phyloP scores from a whole-genome alignment of 2,113 vertebrate genomes.

The Anseranas semipalmata region DNA sequence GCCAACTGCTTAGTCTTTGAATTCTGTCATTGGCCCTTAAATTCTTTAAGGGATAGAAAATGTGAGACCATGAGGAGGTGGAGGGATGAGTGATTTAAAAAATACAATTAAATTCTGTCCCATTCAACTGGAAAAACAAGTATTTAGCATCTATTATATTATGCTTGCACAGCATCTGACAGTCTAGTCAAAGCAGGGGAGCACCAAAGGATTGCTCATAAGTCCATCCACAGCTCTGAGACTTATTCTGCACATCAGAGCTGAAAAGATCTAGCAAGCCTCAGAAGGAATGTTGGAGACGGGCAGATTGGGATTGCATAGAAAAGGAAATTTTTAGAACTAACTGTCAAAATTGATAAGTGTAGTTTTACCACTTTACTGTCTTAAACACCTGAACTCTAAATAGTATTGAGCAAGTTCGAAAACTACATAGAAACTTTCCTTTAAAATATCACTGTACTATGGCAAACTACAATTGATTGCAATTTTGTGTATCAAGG shows the following conservation, averaged over 20 bases:
- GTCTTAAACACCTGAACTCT: background rate
- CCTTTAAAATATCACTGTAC: background rate
- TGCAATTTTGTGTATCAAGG: background rate
- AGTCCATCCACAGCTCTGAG: background rate
- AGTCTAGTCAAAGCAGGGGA: background rate
- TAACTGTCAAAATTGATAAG: background rate
- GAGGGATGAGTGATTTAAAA: background rate
- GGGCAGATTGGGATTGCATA: background rate
- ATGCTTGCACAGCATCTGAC: background rate
- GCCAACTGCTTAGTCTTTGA: background rate
- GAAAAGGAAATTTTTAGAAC: background rate
- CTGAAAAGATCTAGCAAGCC: background rate
- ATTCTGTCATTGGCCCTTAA: background rate
- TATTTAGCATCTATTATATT: background rate
- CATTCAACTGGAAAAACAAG: background rate
- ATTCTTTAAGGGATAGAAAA: background rate
- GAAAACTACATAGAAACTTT: background rate
- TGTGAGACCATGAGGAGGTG: background rate
- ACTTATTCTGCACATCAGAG: background rate
- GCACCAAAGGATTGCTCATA: background rate
- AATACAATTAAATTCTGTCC: background rate
- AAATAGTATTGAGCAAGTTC: background rate
- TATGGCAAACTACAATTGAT: background rate
- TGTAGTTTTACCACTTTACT: fast-evolving
- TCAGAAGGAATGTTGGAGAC: background rate